Percentiles rank a stretch among this genome's conserved stretches.
These are phyloP conservation scores for Plotosus lineatus DNA, from an alignment of 2,113 vertebrate species.

Conservation along the genomic window DNA sequence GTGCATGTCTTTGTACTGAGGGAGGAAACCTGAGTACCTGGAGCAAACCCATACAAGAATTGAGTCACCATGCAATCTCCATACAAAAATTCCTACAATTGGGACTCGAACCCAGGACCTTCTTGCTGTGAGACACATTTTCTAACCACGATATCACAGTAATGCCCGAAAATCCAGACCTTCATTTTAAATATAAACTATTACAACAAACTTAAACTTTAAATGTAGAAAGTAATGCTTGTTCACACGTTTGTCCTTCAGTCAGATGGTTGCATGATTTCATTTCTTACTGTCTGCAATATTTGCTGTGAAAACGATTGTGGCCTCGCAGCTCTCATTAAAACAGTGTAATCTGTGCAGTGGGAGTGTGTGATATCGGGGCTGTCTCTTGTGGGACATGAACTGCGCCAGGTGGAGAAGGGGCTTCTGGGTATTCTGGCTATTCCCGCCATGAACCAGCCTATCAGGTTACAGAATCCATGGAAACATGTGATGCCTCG, in stretches of 20 bases:
- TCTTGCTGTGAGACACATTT: too few relatives aligned
- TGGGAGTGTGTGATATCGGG: slow-evolving; percentile 39
- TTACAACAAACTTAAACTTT: background rate
- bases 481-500: slow-evolving; percentile 56
- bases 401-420: slow-evolving; percentile 45
- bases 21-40: too few relatives aligned
- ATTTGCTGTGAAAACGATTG: slow-evolving; percentile 25
- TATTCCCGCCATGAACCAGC: slow-evolving; percentile 52
- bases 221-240: background rate
- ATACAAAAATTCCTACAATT: too few relatives aligned
- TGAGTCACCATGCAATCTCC: too few relatives aligned
- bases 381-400: slow-evolving; percentile 53
- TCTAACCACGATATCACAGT: too few relatives aligned
- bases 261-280: background rate
- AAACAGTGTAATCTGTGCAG: slow-evolving; percentile 49
- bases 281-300: background rate
- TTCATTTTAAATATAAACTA: background rate
- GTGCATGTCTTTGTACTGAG: too few relatives aligned
- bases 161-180: too few relatives aligned
- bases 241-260: background rate
- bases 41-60: too few relatives aligned
- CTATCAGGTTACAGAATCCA: slow-evolving; percentile 64
- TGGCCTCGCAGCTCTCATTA: slow-evolving; percentile 50
- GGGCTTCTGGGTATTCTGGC: slow-evolving; percentile 41
- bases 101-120: too few relatives aligned